Evolutionary conservation across 2,888 invertebrate species (phyloP).

Genomic region (Oconnorella tubifera): DNA sequence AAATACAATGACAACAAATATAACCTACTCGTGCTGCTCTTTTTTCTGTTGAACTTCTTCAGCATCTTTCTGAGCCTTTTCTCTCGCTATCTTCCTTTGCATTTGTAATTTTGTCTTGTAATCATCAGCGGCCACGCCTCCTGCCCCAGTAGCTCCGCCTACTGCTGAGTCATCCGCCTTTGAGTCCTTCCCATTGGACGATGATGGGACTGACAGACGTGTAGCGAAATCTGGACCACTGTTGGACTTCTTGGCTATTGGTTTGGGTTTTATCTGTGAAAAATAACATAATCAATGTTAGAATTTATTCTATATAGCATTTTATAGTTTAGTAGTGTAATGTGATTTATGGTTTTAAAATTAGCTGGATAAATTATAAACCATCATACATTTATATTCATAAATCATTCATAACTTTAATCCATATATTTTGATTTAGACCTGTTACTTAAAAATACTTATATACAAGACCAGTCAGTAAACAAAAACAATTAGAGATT

Average conservation of each 20-base stretch:
- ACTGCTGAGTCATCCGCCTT: neutral
- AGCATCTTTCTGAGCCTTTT: constrained; percentile 1
- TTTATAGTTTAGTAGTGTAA: too few relatives aligned
- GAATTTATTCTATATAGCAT: too few relatives aligned
- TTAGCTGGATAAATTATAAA: too few relatives aligned
- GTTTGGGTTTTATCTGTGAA: neutral
- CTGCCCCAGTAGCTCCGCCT: neutral
- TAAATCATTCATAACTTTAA: too few relatives aligned
- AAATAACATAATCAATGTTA: too few relatives aligned
- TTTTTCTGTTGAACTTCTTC: neutral
- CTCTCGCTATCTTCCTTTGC: constrained; percentile 5
- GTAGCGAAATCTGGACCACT: neutral
- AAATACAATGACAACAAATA: too few relatives aligned
- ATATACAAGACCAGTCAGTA: too few relatives aligned
- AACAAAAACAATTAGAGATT: too few relatives aligned
- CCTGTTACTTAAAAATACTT: too few relatives aligned
- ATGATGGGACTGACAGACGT: neutral
- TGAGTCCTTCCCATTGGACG: neutral
- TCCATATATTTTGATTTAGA: too few relatives aligned
- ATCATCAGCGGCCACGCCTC: neutral
- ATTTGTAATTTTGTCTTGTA: constrained; percentile 4
- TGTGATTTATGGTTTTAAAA: too few relatives aligned
- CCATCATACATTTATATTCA: too few relatives aligned
- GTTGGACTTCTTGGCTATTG: neutral
- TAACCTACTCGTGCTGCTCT: neutral